Percentiles rank a stretch among this genome's conserved stretches.
Conservation (phyloP, 2,797 vertebrate species). For the Malacoraja senta region DNA sequence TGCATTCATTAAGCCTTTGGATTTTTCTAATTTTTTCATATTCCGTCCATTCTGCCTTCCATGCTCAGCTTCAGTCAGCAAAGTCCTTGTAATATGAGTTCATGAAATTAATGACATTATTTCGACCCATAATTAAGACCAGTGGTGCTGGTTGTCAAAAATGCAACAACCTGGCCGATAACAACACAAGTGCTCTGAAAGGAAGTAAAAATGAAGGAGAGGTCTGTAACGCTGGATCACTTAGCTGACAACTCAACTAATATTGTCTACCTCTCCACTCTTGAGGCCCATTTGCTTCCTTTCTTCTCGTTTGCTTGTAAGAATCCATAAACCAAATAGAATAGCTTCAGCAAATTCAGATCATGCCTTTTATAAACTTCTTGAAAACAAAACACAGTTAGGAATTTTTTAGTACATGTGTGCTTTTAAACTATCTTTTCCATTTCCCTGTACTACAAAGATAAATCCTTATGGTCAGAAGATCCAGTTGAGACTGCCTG, state of each 20-base stretch:
- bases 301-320: not conserved
- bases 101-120: no score
- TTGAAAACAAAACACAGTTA: not conserved
- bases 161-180: not conserved
- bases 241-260: not conserved
- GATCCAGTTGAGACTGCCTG: not conserved
- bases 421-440: not conserved
- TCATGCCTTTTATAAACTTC: not conserved
- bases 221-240: not conserved
- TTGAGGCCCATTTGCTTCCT: not conserved
- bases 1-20: no score
- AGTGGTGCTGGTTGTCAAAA: not conserved
- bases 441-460: not conserved
- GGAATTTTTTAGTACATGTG: not conserved
- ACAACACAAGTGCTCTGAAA: not conserved
- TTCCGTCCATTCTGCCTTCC: not conserved
- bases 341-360: not conserved
- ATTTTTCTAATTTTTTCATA: not conserved
- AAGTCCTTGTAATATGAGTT: not conserved
- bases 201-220: not conserved
- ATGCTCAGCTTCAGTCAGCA: no score
- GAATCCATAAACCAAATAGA: not conserved
- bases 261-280: not conserved
- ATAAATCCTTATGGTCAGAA: not conserved
- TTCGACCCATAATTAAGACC: not conserved